A percentile compares a stretch with the other conserved stretches of the same genome.
Conservation (phyloP, 2,113 vertebrate genomes). For the Acanthochromis polyacanthus region DNA sequence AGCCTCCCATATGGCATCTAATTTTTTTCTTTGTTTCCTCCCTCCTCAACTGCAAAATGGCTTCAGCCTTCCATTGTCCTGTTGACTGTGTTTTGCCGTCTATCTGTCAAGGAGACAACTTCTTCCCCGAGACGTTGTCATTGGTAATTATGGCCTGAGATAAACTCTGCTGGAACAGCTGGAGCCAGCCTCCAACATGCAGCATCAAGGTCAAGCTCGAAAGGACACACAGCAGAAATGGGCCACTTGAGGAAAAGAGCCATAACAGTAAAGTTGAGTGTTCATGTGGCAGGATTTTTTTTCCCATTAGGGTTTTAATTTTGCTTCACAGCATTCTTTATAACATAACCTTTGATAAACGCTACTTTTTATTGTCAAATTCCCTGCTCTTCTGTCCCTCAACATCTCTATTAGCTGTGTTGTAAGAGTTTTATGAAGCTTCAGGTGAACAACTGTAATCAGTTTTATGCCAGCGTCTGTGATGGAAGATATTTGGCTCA, state of each 20-base stretch:
- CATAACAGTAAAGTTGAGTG: constrained; percentile 49
- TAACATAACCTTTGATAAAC: constrained; percentile 56
- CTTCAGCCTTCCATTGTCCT: constrained; percentile 47
- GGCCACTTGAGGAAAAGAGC: constrained; percentile 61
- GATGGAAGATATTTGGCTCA: constrained; percentile 71
- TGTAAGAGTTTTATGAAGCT: constrained; percentile 69
- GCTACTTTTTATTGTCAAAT: constrained; percentile 58
- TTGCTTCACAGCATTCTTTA: constrained; percentile 46
- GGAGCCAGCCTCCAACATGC: constrained; percentile 64
- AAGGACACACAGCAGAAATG: constrained; percentile 66
- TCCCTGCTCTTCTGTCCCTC: constrained; percentile 47
- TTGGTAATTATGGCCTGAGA: constrained; percentile 73
- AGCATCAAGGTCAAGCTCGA: constrained; percentile 67
- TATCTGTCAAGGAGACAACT: constrained; percentile 73
- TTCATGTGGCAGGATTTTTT: constrained; percentile 23
- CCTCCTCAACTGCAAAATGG: constrained; percentile 40
- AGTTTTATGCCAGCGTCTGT: constrained; percentile 59
- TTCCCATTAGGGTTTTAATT: constrained; percentile 49
- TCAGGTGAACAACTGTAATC: constrained; percentile 66
- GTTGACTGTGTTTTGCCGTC: constrained; percentile 58
- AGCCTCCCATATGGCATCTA: constrained; percentile 21
- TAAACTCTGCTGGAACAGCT: constrained; percentile 75
- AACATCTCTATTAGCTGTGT: constrained; percentile 62
- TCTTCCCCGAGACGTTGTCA: constrained; percentile 72
- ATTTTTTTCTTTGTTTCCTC: constrained; percentile 9